Base-by-base conservation (phyloP, 2,888 invertebrate species). In the Lordiphosa andalusiaca region DNA sequence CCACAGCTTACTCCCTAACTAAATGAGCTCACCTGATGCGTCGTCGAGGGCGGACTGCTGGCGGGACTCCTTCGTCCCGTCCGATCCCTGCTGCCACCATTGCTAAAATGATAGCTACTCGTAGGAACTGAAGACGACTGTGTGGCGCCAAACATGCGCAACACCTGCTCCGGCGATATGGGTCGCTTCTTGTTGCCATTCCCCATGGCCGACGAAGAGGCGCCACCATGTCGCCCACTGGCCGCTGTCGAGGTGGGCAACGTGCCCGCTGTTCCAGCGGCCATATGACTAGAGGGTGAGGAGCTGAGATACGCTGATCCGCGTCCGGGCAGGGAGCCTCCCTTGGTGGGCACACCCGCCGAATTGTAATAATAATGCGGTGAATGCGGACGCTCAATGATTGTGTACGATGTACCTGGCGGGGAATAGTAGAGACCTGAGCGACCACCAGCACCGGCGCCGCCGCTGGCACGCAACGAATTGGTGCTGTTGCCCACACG, bases 331-430 rank as follows among this genome's bases (percentile, higher is more conserved):
- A 89, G 63, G 40, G 90, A 89, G 25, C 89, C 89, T 50, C 90
- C 89, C 58, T 89, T 89, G 3, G 88, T 85, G 10, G 89, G 88
- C 56, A 86, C 89, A 25, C 90, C 89, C 35, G 90, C 89, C 64
- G 89, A 87, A 84, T 90, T 90, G 71, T 87, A 92, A 57, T 90
- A 90, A 69, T 92, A 92, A 87, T 93, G 92, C 75, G 94, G 92
- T 52, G 91, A 91, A 89, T 93, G 93, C 82, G 93, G 93, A 67
- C 95, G 91, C 90, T 96, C 96, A 85, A 96, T 94, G 89, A 96
- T 96, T 86, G 96, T 96, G 90, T 96, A 96, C 58, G 95, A 95
- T 71, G 96, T 96, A 67, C 96, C 96, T 25, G 96, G 96, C 56
- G 96, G 96, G 69, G 95, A 96, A 90, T 95, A 96, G 90, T 96